phyloP scores from a whole-genome alignment of 2,797 vertebrate species.

The Tympanoctomys barrerae region DNA sequence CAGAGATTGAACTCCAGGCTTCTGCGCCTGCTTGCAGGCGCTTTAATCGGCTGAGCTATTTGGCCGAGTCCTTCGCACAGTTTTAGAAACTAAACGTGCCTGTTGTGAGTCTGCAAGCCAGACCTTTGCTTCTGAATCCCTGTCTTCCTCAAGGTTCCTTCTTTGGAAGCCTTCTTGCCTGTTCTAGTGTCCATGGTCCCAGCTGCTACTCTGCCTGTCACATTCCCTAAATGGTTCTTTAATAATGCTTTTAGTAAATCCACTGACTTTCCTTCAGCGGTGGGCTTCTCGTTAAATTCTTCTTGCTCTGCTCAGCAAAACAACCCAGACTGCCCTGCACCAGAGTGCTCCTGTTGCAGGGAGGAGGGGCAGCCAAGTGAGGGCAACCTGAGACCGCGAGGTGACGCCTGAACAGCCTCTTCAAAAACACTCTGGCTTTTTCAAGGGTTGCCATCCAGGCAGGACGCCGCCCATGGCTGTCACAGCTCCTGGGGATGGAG shows the following conservation, averaged over 20 bases:
- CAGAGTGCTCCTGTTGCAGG: conserved; percentile 52
- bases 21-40: no score
- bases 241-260: not conserved
- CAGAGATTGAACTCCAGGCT: no score
- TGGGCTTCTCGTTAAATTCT: conserved; percentile 58
- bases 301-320: conserved; percentile 67
- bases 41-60: no score
- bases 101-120: not conserved
- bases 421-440: conserved; percentile 59
- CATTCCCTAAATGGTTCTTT: not conserved
- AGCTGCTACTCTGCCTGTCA: not conserved
- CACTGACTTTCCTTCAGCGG: conserved; percentile 14
- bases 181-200: not conserved
- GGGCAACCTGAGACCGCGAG: conserved; percentile 52
- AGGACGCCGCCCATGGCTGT: not conserved
- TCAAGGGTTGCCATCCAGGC: conserved; percentile 32
- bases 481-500: not conserved
- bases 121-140: not conserved
- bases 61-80: no score
- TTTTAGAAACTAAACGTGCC: not conserved
- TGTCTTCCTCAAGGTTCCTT: not conserved
- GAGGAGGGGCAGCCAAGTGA: conserved; percentile 52
- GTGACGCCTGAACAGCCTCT: conserved; percentile 71
- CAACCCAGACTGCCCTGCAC: conserved; percentile 62
- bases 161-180: not conserved